Percentiles rank a stretch among this genome's conserved stretches.
Conservation (phyloP, 2,888 invertebrate genomes). For the Eurytoma californica region DNA sequence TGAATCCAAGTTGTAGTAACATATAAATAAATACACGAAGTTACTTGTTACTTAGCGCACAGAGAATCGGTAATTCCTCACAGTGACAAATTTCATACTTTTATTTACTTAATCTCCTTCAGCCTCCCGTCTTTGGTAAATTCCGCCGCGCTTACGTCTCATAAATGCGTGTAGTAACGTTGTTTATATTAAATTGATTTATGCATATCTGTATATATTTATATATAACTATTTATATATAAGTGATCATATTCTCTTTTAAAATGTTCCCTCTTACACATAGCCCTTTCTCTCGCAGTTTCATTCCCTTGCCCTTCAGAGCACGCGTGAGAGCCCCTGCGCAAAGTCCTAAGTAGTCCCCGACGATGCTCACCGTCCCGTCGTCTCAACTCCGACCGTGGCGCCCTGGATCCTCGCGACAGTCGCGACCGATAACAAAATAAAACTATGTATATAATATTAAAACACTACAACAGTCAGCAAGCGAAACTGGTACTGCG, state of each 20-base stretch:
- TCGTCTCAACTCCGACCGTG: neutral
- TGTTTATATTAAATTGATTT: slow-evolving; percentile 63
- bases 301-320: neutral
- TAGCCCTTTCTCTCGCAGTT: neutral
- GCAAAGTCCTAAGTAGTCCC: neutral
- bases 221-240: slow-evolving; percentile 65
- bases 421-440: slow-evolving; percentile 58
- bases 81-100: slow-evolving; percentile 43
- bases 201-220: slow-evolving; percentile 64
- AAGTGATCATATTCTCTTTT: slow-evolving; percentile 65
- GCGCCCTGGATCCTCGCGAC: slow-evolving; percentile 25
- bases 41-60: slow-evolving; percentile 64
- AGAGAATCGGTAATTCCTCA: slow-evolving; percentile 49
- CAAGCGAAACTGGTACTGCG: slow-evolving; percentile 68
- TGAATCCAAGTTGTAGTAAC: slow-evolving; percentile 63
- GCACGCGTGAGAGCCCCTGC: neutral
- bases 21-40: slow-evolving; percentile 72
- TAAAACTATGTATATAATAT: slow-evolving; percentile 63
- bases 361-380: neutral
- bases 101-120: slow-evolving; percentile 35
- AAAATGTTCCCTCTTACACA: slow-evolving; percentile 13
- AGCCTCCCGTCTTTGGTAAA: slow-evolving; percentile 42
- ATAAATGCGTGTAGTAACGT: slow-evolving; percentile 61
- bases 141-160: slow-evolving; percentile 42
- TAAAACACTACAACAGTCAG: slow-evolving; percentile 72